phyloP scores from a whole-genome alignment of 1,140 invertebrate genomes.

The Euwallacea fornicatus region DNA sequence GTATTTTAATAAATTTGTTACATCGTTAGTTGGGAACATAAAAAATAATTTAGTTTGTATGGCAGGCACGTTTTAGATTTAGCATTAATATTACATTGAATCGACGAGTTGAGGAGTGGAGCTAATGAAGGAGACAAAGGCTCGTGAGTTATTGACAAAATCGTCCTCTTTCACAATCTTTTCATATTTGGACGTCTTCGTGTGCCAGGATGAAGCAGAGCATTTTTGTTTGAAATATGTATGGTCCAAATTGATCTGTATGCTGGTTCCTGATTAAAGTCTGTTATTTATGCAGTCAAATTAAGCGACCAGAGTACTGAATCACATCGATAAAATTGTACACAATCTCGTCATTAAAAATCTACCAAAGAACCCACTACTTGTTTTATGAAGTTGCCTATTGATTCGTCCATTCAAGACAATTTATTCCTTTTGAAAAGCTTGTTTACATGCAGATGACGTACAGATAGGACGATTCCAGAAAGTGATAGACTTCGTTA shows the following conservation, averaged over 20 bases:
- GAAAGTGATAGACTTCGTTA: conserved; percentile 9
- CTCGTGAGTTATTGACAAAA: background rate
- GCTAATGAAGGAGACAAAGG: no score
- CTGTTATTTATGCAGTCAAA: background rate
- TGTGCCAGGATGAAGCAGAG: background rate
- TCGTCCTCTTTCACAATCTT: background rate
- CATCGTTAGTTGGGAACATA: background rate
- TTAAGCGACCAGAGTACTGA: background rate
- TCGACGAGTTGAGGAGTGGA: no score
- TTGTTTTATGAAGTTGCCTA: conserved; percentile 11
- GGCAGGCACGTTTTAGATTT: background rate
- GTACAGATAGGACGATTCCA: conserved; percentile 5
- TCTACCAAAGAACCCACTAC: background rate
- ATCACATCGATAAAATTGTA: background rate
- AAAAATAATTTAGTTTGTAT: background rate
- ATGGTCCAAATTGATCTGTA: background rate
- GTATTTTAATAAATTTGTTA: background rate
- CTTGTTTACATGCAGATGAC: conserved; percentile 14
- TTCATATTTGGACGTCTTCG: background rate
- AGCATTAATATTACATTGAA: no score
- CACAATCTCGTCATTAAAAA: conserved; percentile 5
- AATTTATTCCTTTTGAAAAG: conserved; percentile 14
- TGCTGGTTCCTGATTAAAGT: background rate
- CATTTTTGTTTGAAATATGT: background rate
- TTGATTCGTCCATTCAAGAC: conserved; percentile 1